A percentile compares a stretch with the other conserved stretches of the same genome.
Evolutionary conservation across 2,797 vertebrate genomes (phyloP).

Genomic region (Lates japonicus): DNA sequence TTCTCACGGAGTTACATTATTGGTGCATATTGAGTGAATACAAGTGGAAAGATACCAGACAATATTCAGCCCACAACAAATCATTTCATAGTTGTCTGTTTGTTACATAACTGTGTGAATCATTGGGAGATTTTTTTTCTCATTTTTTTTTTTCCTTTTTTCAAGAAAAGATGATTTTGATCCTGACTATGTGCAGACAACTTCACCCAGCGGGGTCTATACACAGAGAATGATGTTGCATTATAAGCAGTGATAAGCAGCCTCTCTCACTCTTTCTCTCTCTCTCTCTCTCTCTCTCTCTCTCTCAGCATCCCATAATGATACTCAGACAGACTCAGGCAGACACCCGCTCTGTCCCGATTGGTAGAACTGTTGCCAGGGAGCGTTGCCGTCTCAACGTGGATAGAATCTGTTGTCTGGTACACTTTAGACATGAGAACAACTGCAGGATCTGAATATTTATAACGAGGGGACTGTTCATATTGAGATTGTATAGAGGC

Average conservation of each 20-base stretch:
- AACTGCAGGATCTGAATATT: constrained; percentile 90
- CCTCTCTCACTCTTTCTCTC: constrained; percentile 62
- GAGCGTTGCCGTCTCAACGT: constrained; percentile 85
- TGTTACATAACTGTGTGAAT: constrained; percentile 82
- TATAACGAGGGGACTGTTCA: constrained; percentile 84
- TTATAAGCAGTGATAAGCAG: constrained; percentile 80
- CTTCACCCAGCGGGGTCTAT: constrained; percentile 76
- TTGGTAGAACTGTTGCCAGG: constrained; percentile 89
- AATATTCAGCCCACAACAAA: constrained; percentile 82
- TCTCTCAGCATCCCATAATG: constrained; percentile 82
- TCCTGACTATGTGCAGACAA: constrained; percentile 75
- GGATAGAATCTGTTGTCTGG: constrained; percentile 87
- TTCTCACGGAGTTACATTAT: constrained; percentile 56
- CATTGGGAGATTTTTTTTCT: constrained; percentile 57
- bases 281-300: constrained; percentile 55
- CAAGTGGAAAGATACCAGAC: constrained; percentile 81
- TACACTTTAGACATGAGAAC: constrained; percentile 87
- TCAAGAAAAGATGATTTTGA: constrained; percentile 71
- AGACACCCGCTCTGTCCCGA: constrained; percentile 81
- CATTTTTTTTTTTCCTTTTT: constrained; percentile 32
- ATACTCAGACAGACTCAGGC: constrained; percentile 81
- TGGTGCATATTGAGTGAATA: constrained; percentile 71
- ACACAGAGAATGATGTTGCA: constrained; percentile 80
- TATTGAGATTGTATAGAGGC: constrained; percentile 82
- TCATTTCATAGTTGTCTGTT: constrained; percentile 80